Percentiles rank a stretch among this genome's conserved stretches.
Conservation (phyloP, 2,113 vertebrate species). For the Seriola quinqueradiata region DNA sequence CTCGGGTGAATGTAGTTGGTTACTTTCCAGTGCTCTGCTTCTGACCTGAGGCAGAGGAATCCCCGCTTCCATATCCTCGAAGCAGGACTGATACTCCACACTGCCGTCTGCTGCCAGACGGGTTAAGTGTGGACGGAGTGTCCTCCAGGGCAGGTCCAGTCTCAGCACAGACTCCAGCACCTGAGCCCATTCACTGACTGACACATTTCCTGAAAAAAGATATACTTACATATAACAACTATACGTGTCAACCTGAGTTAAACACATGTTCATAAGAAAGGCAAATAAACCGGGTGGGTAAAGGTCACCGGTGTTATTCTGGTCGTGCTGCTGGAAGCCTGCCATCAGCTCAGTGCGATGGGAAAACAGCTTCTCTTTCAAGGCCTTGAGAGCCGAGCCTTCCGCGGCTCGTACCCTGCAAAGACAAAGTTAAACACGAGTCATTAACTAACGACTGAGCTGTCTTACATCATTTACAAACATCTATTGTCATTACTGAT, state of each 20-base stretch:
- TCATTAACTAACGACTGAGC: not conserved
- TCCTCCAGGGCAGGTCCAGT: slow-evolving; percentile 94
- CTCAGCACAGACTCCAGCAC: slow-evolving; percentile 89
- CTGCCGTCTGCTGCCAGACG: slow-evolving; percentile 81
- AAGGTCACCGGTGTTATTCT: slow-evolving; percentile 83
- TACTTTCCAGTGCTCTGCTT: not conserved
- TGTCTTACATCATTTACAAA: not conserved
- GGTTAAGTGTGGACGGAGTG: slow-evolving; percentile 86
- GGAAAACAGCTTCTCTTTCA: slow-evolving; percentile 91
- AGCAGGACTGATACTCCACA: slow-evolving; percentile 91
- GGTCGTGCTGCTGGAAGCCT: slow-evolving; percentile 88
- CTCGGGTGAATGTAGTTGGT: not conserved
- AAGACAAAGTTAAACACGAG: slow-evolving; percentile 33
- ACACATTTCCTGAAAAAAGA: slow-evolving; percentile 85
- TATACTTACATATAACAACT: not conserved
- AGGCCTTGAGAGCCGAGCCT: slow-evolving; percentile 88
- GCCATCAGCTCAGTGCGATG: slow-evolving; percentile 88
- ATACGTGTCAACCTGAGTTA: not conserved
- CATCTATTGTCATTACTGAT: not conserved
- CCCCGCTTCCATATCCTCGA: slow-evolving; percentile 87
- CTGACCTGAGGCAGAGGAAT: slow-evolving; percentile 87
- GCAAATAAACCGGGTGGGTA: not conserved
- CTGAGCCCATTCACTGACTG: slow-evolving; percentile 89
- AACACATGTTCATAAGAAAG: not conserved
- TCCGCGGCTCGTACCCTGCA: slow-evolving; percentile 90